Evolutionary conservation across 2,113 vertebrate genomes (phyloP).

Genomic region (Pan troglodytes): NHGRI_mPanTro3-v2.1_pri NC_072401.2:94731501-94732000

Average conservation of each 20-base stretch:
- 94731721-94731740: neutral
- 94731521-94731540: neutral
- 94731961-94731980: neutral
- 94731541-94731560: neutral
- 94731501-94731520: neutral
- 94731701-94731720: neutral
- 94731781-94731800: neutral
- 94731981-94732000: neutral
- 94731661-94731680: neutral
- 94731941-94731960: neutral
- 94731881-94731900: neutral
- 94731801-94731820: neutral
- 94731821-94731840: neutral
- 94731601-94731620: neutral
- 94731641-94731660: neutral
- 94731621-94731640: neutral
- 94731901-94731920: neutral
- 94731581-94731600: neutral
- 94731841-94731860: neutral
- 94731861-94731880: neutral
- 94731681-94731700: neutral
- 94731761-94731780: neutral
- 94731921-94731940: too few species aligned
- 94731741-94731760: neutral
- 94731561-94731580: neutral